Conservation (phyloP, 2,888 invertebrate species). For the Thumatha senex region DNA sequence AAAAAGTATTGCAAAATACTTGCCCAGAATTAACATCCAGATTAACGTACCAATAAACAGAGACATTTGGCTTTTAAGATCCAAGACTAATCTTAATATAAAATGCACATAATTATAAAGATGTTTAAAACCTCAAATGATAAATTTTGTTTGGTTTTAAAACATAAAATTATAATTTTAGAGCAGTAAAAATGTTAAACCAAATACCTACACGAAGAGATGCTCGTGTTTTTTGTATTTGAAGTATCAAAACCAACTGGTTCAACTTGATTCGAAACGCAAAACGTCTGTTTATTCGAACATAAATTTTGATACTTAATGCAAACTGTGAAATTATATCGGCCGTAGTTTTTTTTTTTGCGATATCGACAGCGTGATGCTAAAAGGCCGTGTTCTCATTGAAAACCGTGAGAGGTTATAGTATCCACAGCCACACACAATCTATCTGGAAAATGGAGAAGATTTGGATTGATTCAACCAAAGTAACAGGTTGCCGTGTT, state of each 20-base stretch:
- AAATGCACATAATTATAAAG: too few relatives aligned
- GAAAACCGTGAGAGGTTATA: not conserved
- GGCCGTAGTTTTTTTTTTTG: conserved; percentile 23
- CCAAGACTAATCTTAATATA: too few relatives aligned
- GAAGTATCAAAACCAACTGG: conserved; percentile 27
- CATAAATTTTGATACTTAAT: conserved; percentile 60
- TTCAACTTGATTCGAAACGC: conserved; percentile 12
- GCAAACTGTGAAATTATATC: conserved; percentile 49
- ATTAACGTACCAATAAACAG: too few relatives aligned
- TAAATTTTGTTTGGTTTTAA: not conserved
- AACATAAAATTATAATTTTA: conserved; percentile 12
- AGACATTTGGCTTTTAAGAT: too few relatives aligned
- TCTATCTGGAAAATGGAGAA: too few relatives aligned
- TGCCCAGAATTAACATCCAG: too few relatives aligned
- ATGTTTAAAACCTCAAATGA: not conserved
- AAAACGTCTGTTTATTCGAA: conserved; percentile 40
- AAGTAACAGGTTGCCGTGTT: too few relatives aligned
- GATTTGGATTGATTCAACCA: too few relatives aligned
- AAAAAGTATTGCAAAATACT: too few relatives aligned
- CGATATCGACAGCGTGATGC: not conserved
- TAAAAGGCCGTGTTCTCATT: not conserved
- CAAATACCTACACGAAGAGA: conserved; percentile 14
- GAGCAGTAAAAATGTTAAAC: too few relatives aligned
- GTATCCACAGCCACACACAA: too few relatives aligned
- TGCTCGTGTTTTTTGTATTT: conserved; percentile 16